Percentiles rank a stretch among this genome's conserved stretches.
These are phyloP conservation scores for Ptychoptera contaminata DNA, from an alignment of 2,888 invertebrate species.

Conservation along the genomic window DNA sequence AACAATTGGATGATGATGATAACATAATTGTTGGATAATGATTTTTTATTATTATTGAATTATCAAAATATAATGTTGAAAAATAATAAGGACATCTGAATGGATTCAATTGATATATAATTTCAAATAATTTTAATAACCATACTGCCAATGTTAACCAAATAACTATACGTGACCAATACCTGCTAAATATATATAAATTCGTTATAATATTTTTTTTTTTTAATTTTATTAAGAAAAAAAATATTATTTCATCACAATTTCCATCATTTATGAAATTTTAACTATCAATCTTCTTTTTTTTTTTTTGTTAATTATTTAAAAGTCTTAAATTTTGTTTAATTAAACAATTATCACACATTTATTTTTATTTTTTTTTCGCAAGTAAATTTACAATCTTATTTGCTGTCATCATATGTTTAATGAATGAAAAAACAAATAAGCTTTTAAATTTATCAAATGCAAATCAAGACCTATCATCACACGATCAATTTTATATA, in stretches of 20 bases:
- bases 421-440: too few relatives aligned
- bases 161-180: slow-evolving; percentile 16
- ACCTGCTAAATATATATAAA: slow-evolving; percentile 10
- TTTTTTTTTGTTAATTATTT: neutral
- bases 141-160: slow-evolving; percentile 16
- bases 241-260: neutral
- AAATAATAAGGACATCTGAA: neutral
- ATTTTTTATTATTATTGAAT: too few relatives aligned
- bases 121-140: slow-evolving; percentile 13
- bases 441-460: too few relatives aligned
- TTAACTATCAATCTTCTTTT: neutral
- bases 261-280: neutral
- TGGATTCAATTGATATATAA: neutral
- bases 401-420: too few relatives aligned
- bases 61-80: too few relatives aligned
- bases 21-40: neutral
- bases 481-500: too few relatives aligned
- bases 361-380: too few relatives aligned
- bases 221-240: neutral
- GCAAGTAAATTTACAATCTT: too few relatives aligned
- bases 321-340: neutral
- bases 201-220: neutral
- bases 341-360: neutral
- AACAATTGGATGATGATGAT: slow-evolving; percentile 8
- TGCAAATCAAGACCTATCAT: too few relatives aligned